Conservation (phyloP, 2,797 vertebrate genomes). For the Ispidina lecontei region DNA sequence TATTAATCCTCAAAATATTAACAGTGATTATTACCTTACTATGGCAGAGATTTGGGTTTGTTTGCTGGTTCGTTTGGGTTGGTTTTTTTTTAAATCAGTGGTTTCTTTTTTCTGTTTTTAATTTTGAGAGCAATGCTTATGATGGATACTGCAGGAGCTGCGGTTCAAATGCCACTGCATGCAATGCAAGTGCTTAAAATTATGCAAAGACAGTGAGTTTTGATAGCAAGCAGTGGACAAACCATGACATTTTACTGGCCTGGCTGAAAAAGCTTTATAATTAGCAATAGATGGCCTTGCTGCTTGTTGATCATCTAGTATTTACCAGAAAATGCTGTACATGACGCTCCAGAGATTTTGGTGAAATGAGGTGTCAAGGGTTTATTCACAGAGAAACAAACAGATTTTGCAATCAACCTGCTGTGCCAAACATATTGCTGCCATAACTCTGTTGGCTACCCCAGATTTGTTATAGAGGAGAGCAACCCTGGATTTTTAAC, state of each 20-base stretch:
- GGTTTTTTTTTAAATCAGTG: no score
- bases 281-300: background rate
- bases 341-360: background rate
- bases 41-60: background rate
- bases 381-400: background rate
- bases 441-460: background rate
- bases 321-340: background rate
- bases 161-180: background rate
- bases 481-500: background rate
- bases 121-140: background rate
- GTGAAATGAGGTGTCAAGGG: background rate
- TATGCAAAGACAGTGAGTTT: background rate
- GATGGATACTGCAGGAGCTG: background rate
- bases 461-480: background rate
- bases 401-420: background rate
- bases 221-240: background rate
- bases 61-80: background rate
- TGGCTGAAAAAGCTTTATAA: background rate
- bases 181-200: fast-evolving
- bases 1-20: constrained; percentile 32
- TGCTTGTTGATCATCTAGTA: background rate
- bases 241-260: background rate
- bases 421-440: background rate
- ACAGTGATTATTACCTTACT: background rate
- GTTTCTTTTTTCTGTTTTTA: background rate